phyloP scores from a whole-genome alignment of 2,797 vertebrate species.

The Catharus ustulatus region DNA sequence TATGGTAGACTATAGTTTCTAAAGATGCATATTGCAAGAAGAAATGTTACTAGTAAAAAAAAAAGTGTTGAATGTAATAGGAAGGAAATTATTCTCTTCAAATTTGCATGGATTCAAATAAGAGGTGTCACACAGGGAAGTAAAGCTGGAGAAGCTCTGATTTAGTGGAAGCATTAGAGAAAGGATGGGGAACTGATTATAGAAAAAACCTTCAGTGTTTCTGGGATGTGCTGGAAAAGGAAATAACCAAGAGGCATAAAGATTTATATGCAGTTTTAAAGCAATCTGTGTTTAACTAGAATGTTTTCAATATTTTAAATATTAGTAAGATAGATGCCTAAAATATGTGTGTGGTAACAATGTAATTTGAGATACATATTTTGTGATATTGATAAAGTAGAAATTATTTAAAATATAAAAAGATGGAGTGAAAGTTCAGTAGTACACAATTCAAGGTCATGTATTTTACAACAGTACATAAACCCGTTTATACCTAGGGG shows the following conservation, averaged over 20 bases:
- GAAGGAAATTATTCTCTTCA: not conserved
- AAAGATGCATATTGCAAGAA: not conserved
- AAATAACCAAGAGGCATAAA: not conserved
- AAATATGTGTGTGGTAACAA: not conserved
- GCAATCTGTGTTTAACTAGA: not conserved
- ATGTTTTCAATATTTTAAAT: not conserved
- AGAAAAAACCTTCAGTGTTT: not conserved
- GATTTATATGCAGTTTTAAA: not conserved
- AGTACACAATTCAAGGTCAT: not conserved
- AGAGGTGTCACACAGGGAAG: not conserved
- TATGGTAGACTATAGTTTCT: not conserved
- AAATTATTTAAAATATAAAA: not conserved
- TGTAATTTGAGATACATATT: not conserved
- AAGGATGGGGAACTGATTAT: not conserved
- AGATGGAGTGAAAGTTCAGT: not conserved
- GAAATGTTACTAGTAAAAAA: not conserved
- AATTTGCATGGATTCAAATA: not conserved
- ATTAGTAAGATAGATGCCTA: not conserved
- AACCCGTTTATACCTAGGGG: not conserved
- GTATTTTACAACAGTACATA: not conserved
- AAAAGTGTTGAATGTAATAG: not conserved
- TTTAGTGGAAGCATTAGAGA: not conserved
- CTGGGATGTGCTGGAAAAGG: not conserved
- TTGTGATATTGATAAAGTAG: not conserved
- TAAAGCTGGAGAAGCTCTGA: not conserved